These are phyloP conservation scores for Trichonephila clavata DNA, from an alignment of 1,140 invertebrate species.

Conservation along the genomic window DNA sequence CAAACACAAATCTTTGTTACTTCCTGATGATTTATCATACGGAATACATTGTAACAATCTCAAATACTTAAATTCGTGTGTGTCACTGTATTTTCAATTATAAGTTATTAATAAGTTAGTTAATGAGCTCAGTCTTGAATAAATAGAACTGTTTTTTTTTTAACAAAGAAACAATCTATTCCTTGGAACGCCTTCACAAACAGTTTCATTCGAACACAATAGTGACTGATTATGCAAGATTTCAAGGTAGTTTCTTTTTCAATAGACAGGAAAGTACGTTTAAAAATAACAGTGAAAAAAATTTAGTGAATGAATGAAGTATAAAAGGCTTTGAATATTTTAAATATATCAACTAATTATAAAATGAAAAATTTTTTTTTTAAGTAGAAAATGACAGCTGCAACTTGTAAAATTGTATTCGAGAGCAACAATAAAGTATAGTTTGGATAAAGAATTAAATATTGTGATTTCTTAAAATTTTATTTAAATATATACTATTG, in stretches of 20 bases:
- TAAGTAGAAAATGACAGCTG: neutral
- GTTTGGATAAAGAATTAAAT: no score
- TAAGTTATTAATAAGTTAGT: neutral
- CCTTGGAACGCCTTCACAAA: neutral
- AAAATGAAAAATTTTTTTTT: neutral
- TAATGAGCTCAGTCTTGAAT: neutral
- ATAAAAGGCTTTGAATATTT: neutral
- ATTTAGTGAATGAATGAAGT: neutral
- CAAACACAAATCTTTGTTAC: no score
- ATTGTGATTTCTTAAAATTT: no score
- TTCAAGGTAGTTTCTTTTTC: constrained; percentile 7
- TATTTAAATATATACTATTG: no score
- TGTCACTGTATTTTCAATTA: neutral
- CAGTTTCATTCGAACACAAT: neutral
- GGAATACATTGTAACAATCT: neutral
- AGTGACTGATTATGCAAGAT: neutral
- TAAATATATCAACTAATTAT: neutral
- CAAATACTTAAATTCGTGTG: neutral
- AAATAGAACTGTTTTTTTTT: neutral
- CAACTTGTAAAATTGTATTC: no score
- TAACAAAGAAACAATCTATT: neutral
- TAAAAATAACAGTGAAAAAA: neutral
- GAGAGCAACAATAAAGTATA: no score
- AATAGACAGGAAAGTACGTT: neutral
- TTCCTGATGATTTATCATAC: no score